Base-by-base conservation (phyloP, 1,140 invertebrate species). In the Scaptomyza pallida region DNA sequence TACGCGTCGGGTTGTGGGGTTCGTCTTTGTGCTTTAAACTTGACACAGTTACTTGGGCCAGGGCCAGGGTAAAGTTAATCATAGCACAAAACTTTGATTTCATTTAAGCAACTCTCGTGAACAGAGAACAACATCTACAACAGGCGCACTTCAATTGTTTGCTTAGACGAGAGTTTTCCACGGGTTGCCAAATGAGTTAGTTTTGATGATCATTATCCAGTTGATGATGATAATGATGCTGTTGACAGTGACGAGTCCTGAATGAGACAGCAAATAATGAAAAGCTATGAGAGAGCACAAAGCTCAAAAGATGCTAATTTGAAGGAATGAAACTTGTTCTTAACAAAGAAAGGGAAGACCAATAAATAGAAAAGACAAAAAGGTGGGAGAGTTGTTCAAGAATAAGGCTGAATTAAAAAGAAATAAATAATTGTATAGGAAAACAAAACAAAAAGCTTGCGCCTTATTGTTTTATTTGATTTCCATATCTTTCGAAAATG, bases 71-170 rank as follows among this genome's bases (percentile, higher is more conserved):
- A 69, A 79, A 71, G 81, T 85, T 88, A 75, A 81, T 81, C 74
- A 77, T 60, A 65, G 62, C 40, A 64, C 33, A 64, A 70, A 78
- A 76, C 68, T 73, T 70, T 79, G 80, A 79, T 76, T 85, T 85
- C 69, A 71, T 64, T 77, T 78, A 70, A 67, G 72, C 62, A 83
- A 64, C 69, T n/a, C n/a, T 74, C 35, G 61, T 64, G 55, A 70
- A 73, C 83, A 67, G 62, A 72, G 52, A 30, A 8, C 78, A 75
- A 75, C 68, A 75, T 72, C 56, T 43, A 69, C 67, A 79, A 62
- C 60, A 72, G 54, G 35, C 61, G 44, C 73, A 73, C 72, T 82
- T 74, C 47, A 71, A 52, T 65, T 82, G 78, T 81, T 82, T 47
- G 50, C 60, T 78, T 73, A 72, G 73, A 70, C 74, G 65, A 41